Evolutionary conservation across 2,888 invertebrate genomes (phyloP).

Genomic region (Drosophila tanythrix): DNA sequence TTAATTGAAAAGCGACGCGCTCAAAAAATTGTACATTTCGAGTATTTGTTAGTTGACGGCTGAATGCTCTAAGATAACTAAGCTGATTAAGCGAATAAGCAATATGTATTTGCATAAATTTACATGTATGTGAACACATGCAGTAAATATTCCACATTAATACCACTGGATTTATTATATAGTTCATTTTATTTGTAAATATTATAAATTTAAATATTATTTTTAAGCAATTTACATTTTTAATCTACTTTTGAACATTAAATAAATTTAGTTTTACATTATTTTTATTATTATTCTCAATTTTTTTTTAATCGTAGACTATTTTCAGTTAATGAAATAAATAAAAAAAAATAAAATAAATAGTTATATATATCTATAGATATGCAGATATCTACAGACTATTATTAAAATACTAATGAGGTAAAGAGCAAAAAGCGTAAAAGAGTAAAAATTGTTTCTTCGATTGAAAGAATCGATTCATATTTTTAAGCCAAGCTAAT

Average conservation of each 20-base stretch:
- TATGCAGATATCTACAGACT: not conserved
- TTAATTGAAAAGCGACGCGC: constrained; percentile 66
- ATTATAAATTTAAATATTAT: too few relatives aligned
- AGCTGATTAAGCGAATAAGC: not conserved
- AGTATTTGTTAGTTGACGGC: not conserved
- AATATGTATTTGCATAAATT: not conserved
- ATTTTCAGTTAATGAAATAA: not conserved
- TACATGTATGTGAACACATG: not conserved
- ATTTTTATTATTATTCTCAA: not conserved
- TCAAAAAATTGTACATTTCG: not conserved
- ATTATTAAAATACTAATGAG: not conserved
- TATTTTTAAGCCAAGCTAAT: not conserved
- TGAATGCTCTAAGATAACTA: constrained; percentile 39
- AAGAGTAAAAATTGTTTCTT: not conserved
- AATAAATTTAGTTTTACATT: not conserved
- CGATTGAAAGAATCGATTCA: not conserved
- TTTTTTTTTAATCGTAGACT: not conserved
- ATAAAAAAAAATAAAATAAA: not conserved
- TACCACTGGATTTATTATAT: not conserved
- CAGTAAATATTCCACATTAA: too few relatives aligned
- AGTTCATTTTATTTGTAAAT: not conserved
- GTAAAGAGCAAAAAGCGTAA: not conserved
- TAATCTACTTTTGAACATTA: not conserved
- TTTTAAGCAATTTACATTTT: not conserved
- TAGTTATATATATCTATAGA: too few relatives aligned